Evolutionary conservation across 1,140 invertebrate species (phyloP).

Genomic region (Cotesia typhae): DNA sequence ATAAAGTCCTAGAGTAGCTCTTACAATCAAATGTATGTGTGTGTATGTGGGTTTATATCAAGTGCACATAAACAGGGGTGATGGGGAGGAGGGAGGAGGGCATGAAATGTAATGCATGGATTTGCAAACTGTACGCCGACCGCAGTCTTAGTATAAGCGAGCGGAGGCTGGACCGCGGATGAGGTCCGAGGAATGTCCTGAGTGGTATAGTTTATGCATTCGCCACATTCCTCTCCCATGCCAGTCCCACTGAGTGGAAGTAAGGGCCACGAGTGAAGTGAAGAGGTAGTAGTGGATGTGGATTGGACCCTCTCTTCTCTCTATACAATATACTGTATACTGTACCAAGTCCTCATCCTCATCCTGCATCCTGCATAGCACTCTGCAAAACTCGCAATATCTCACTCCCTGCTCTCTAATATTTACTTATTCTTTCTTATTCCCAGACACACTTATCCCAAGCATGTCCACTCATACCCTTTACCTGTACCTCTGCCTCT

Average conservation of each 20-base stretch:
- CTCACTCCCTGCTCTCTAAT: no score
- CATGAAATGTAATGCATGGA: conserved; percentile 18
- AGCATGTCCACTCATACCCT: no score
- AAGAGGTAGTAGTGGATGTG: no score
- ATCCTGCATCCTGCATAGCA: no score
- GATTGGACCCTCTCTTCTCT: conserved; percentile 44
- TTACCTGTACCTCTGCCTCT: no score
- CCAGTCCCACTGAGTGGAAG: conserved; percentile 35
- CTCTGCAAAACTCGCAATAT: no score
- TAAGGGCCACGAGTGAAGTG: no score
- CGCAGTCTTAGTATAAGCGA: neutral
- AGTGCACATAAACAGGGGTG: conserved; percentile 17
- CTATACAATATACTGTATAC: no score
- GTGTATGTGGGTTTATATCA: conserved; percentile 13
- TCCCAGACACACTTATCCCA: no score
- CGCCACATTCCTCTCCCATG: conserved; percentile 65
- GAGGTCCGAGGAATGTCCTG: conserved; percentile 52
- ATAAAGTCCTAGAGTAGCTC: neutral
- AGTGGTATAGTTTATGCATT: conserved; percentile 64
- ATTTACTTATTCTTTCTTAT: no score
- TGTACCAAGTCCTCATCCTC: no score
- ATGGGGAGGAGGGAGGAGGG: no score
- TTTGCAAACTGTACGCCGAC: conserved; percentile 40
- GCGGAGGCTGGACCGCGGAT: neutral
- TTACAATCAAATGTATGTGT: neutral